Evolutionary conservation across 2,113 vertebrate species (phyloP), one percentile per base, ranked within the genome.

Genomic region (Cavia porcellus): DNA sequence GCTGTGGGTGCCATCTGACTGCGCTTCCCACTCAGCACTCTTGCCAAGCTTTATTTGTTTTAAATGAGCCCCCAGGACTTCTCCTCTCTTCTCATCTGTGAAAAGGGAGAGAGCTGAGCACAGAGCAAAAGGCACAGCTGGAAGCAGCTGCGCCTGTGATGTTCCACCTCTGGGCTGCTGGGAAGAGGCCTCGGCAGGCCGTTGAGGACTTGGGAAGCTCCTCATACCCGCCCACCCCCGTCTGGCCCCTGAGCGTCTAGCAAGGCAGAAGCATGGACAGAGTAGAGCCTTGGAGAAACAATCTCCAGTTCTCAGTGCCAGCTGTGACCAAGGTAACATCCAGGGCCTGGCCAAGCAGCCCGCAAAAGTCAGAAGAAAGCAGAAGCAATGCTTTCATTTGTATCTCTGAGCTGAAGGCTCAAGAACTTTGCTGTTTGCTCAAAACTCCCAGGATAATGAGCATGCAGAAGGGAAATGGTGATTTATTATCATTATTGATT

Each of bases 51-150:
- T 98, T 96, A 96, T 96, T 97, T 97, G 95, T 98, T 97, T 98
- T 96, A 97, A 98, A 98, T 79, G 96, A 98, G 97, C 94, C 96
- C 96, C 97, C 92, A 93, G 97, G 98, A 97, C 92, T 86, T 95
- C 95, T 93, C 96, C 55, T 86, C 86, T 92, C 89, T 97, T 93
- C 96, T 61, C 88, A 95, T 86, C 96, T 95, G 88, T 70, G 90
- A 89, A 22, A 85, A 82, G 66, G 52, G 96, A 93, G 94, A 72
- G 86, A 86, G 30, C 82, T 25, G 4, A 12, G 87, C 52, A 52
- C 66, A 0, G 3, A 96, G 96, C 86, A 32, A 20, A 79, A 64
- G 88, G 90, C 94, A 35, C 5, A 0, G 74, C 90, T 75, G 80
- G 24, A 28, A 84, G 7, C 55, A 32, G 87, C 83, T 32, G 52